phyloP scores from a whole-genome alignment of 2,888 invertebrate genomes.

The Ellobium chinense region DNA sequence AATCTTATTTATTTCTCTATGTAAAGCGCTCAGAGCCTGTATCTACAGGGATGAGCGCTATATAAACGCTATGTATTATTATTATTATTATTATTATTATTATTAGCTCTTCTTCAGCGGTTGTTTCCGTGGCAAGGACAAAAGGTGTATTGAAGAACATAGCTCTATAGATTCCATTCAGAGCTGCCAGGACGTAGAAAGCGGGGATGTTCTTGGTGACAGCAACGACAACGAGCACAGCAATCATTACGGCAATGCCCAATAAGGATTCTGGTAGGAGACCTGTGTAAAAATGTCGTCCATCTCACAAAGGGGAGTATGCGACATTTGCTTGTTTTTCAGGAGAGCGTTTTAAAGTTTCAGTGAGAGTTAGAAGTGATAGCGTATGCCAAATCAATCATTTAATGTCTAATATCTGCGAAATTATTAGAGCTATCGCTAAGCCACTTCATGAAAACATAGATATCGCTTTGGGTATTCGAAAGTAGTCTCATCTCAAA shows the following conservation, averaged over 20 bases:
- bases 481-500: no score
- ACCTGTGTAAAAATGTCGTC: no score
- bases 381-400: no score
- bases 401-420: no score
- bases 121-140: neutral
- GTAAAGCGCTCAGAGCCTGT: neutral
- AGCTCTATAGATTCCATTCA: slow-evolving; percentile 2
- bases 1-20: no score
- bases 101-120: neutral
- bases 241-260: neutral
- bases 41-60: neutral
- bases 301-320: no score
- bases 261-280: neutral
- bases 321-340: no score
- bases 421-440: no score
- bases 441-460: no score
- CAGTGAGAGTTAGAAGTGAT: no score
- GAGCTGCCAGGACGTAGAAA: neutral
- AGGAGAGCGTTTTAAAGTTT: no score
- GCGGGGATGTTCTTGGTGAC: neutral
- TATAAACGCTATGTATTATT: neutral
- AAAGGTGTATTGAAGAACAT: slow-evolving; percentile 5
- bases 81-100: neutral
- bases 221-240: neutral
- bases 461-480: no score